Evolutionary conservation across 2,888 invertebrate genomes (phyloP), one percentile per base, ranked within the genome.

Genomic region (Steromphala cineraria): DNA sequence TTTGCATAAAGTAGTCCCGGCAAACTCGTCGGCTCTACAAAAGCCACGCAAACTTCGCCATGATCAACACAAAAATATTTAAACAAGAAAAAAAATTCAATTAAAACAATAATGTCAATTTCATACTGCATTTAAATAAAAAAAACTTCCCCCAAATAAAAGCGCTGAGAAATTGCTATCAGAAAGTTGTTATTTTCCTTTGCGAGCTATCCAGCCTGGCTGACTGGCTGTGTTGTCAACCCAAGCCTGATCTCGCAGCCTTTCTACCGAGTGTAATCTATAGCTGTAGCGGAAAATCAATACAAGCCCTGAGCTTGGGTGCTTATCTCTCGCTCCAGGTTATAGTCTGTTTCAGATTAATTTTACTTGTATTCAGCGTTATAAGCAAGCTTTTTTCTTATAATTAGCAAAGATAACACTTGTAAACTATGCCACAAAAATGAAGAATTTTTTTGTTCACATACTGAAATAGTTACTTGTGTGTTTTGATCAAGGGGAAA

Each of bases 321-420:
- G 76, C 76, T 55, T 76, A 71, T 71, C 71, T 71, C 71, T 71
- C 40, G 31, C 28, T 36, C 77, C 71, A 53, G 36, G 79, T 80
- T 84, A 84, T 84, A 84, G 83, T 82, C 83, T 82, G 79, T 84
- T 80, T 75, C 83, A 82, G 36, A 17, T 46, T 46, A 46, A 71
- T 40, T 36, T 15, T 36, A 31, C 40, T 24, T 17, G 36, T 71
- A 62, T 62, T 62, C 62, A 24, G 15, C 28, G 62, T 62, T 21
- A 62, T 62, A 62, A 46, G 46, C 46, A 8, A 13, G 46, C 46
- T 46, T 46, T 46, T 46, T 46, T 46, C 46, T 46, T 46, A 46
- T 46, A 46, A 46, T 46, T 46, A 46, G 46, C 46, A 8, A 46
- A 46, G 46, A 46, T 46, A 46, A 46, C 46, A 46, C 46, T 46